Evolutionary conservation across 2,888 invertebrate genomes (phyloP).

Genomic region (Saturnia pavonia): DNA sequence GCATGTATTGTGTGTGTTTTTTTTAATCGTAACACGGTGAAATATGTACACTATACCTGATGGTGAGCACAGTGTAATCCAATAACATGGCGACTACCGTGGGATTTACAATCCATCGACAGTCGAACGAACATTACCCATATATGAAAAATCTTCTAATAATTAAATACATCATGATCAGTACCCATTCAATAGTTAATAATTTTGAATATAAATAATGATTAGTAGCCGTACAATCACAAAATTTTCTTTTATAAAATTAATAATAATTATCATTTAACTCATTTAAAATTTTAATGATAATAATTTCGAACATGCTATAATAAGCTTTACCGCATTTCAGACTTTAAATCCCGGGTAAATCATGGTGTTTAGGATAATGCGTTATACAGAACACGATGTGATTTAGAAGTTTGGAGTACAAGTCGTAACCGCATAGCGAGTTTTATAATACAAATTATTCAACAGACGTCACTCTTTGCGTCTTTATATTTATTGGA

Average conservation of each 20-base stretch:
- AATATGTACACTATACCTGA: too few species aligned
- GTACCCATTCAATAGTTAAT: too few species aligned
- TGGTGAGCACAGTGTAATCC: too few species aligned
- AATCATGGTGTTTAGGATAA: slow-evolving; percentile 14
- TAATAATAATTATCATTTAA: neutral
- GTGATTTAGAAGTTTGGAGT: neutral
- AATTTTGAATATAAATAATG: too few species aligned
- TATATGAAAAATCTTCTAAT: too few species aligned
- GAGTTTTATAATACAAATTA: neutral
- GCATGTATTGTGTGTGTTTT: too few species aligned
- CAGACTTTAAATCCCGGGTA: slow-evolving; percentile 5
- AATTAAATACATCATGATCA: too few species aligned
- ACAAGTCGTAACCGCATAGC: neutral
- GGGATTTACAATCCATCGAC: too few species aligned
- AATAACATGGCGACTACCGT: too few species aligned
- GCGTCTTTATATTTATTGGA: neutral
- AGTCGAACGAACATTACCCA: too few species aligned
- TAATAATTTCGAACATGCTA: neutral
- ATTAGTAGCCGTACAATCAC: neutral
- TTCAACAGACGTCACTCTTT: neutral
- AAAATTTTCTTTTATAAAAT: neutral
- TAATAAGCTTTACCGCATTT: neutral
- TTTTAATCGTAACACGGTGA: too few species aligned
- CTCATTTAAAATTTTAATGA: neutral
- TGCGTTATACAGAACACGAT: slow-evolving; percentile 12